Evolutionary conservation across 2,888 invertebrate genomes (phyloP), one percentile per base, ranked within the genome.

Genomic region (Cantharis rustica): DNA sequence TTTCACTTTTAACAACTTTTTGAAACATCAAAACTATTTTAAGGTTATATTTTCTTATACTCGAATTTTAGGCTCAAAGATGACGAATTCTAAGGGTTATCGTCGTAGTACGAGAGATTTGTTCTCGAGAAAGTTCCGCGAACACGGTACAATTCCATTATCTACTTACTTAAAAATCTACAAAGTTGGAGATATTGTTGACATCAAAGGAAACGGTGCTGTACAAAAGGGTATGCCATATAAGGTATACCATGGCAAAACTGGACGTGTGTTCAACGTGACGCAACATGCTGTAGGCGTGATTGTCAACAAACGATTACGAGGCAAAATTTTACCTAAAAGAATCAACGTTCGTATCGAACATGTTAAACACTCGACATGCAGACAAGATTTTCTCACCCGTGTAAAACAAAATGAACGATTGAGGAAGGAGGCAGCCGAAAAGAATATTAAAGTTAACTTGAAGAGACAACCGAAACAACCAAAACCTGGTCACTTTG

Each of bases 141-240:
- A 95, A 87, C 96, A 95, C 92, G 99, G 99, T 89, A 94, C 95
- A 69, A 98, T 98, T 85, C 97, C 97, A 7, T 90, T 99, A 79
- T 97, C 98, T 16, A 99, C 98, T 75, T 99, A 98, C 89, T 95
- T 99, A 95, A 96, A 95, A 91, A 96, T 96, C 80, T 99, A 98
- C 92, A 98, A 97, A 92, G 96, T 96, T 82, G 99, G 99, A 73
- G 99, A 99, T 88, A 98, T 98, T 88, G 99, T 99, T 79, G 99
- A 99, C 88, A 95, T 99, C 84, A 99, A 97, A 93, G 99, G 98
- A 80, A 97, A 99, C 89, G 99, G 99, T 86, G 99, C 99, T 72
- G 97, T 99, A 5, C 99, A 99, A 88, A 99, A 99, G 89, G 99
- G 99, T 88, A 98, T 99, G 98, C 99, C 99, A 75, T 96, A 98